These are phyloP conservation scores for Nycticorax nycticorax DNA, from an alignment of 2,113 vertebrate species.

Conservation along the genomic window DNA sequence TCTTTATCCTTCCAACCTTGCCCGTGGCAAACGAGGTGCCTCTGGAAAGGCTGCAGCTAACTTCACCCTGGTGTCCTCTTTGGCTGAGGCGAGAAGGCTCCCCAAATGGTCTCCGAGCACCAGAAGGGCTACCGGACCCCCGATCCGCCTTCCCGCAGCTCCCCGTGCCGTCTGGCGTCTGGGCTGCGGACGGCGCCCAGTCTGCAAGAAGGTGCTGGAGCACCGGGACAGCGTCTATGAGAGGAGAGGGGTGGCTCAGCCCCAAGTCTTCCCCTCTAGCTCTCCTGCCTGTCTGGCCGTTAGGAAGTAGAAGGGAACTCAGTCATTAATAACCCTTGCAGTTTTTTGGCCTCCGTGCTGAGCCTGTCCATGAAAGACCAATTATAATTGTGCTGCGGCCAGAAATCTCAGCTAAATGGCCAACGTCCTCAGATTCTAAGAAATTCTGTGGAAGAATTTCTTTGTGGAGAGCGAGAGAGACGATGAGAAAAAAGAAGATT, in stretches of 20 bases:
- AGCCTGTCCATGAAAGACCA: conserved; percentile 40
- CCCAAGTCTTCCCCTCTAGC: conserved; percentile 36
- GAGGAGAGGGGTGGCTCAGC: not conserved
- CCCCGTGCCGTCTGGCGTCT: not conserved
- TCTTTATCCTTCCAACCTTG: not conserved
- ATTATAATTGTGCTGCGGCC: conserved; percentile 28
- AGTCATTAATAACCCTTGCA: conserved; percentile 63
- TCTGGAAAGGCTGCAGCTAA: not conserved
- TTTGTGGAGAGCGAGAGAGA: conserved; percentile 14
- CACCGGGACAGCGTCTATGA: not conserved
- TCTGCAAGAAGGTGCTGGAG: not conserved
- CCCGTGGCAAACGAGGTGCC: conserved; percentile 13
- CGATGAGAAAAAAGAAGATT: conserved; percentile 47
- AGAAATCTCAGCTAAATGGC: conserved; percentile 44
- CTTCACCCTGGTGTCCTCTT: not conserved
- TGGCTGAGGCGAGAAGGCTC: not conserved
- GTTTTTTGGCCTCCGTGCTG: conserved; percentile 26
- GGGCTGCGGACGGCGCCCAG: not conserved
- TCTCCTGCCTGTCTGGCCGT: conserved; percentile 40
- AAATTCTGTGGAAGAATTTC: conserved; percentile 55
- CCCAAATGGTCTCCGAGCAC: not conserved
- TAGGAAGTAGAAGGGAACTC: conserved; percentile 48
- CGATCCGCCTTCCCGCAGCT: not conserved
- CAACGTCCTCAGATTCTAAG: conserved; percentile 53
- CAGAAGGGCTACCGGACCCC: not conserved